Percentiles rank a stretch among this genome's conserved stretches.
Conservation (phyloP, 37 sponge, comb jelly and placozoan species). For the Theonella swinhoei region DNA sequence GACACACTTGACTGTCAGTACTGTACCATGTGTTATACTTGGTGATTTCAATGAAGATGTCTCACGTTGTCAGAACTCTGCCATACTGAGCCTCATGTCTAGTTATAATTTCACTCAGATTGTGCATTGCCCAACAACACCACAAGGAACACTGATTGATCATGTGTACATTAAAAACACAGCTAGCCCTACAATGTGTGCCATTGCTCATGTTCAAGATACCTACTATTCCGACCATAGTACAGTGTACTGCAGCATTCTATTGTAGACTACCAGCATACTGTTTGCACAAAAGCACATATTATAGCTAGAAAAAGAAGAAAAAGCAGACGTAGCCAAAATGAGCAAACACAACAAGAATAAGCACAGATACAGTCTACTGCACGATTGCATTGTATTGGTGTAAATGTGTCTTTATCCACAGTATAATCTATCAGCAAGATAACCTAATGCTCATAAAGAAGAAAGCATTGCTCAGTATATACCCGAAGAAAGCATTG, state of each 20-base stretch:
- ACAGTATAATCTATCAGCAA: too few relatives aligned
- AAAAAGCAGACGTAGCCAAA: too few relatives aligned
- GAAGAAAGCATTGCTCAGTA: too few relatives aligned
- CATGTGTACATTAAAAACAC: background rate
- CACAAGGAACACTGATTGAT: constrained; percentile 25
- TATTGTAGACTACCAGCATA: background rate
- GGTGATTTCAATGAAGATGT: constrained; percentile 35
- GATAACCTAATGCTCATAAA: too few relatives aligned
- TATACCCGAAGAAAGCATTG: too few relatives aligned
- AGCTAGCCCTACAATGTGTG: background rate
- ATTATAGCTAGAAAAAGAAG: too few relatives aligned
- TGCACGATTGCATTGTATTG: too few relatives aligned
- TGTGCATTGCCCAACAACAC: constrained; percentile 12
- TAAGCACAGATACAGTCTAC: too few relatives aligned
- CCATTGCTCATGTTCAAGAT: constrained; percentile 6
- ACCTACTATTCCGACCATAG: constrained; percentile 33
- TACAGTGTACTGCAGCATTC: constrained; percentile 10
- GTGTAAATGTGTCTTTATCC: too few relatives aligned
- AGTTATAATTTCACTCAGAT: background rate
- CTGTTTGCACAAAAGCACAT: too few relatives aligned
- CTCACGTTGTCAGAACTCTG: background rate
- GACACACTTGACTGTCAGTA: background rate
- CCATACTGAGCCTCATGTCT: background rate
- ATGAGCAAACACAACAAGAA: too few relatives aligned
- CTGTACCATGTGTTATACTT: constrained; percentile 2